Base-by-base conservation (phyloP, 1,140 invertebrate genomes). In the Sminthurides bifidus region DNA sequence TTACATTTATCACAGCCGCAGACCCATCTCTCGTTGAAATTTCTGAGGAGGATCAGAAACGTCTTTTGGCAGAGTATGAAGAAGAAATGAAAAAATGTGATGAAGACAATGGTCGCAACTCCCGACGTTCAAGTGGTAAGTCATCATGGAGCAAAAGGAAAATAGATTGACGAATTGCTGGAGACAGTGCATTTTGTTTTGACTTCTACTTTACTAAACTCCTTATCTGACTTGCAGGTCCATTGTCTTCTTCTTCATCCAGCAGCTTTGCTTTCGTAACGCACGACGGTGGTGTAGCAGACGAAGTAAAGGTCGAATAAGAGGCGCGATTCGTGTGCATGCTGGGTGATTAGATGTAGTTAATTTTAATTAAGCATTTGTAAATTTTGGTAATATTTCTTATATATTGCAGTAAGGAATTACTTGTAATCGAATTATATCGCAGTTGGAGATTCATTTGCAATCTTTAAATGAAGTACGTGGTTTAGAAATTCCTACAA, bases 251-350 rank as follows among this genome's bases (percentile, higher is more conserved):
- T 29, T 61, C 59, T 14, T 65, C 63, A 17, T 61, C 59, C 3
- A 44, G 59, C 29, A 65, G 63, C 57, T 65, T 65, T 38, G 63
- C 63, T n/a, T 59, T 65, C 19, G 63, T 65, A n/a, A 61, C 63
- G 12, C 60, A 53, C 35, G 60, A 62, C 40, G 35, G 56, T 21
- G n/a, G n/a, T n/a, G 19, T 31, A 17, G 61, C 62, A 2, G 53
- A 64, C 29, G 62, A 64, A 56, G 52, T 60, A 19, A 64, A 59
- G 45, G 27, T 60, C n/a, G 62, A 64, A 19, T 61, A 46, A 52
- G 23, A 44, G 6, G 17, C 12, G 17, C 8, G 6, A 15, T 21
- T 21, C 5, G 5, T n/a, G 14, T n/a, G 17, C 6, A 14, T 43
- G 8, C 40, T 43, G 8, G 14, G 24, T 40, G 38, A 4, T 41